These are phyloP conservation scores for Promerops cafer DNA, from an alignment of 2,113 vertebrate species.

Conservation along the genomic window DNA sequence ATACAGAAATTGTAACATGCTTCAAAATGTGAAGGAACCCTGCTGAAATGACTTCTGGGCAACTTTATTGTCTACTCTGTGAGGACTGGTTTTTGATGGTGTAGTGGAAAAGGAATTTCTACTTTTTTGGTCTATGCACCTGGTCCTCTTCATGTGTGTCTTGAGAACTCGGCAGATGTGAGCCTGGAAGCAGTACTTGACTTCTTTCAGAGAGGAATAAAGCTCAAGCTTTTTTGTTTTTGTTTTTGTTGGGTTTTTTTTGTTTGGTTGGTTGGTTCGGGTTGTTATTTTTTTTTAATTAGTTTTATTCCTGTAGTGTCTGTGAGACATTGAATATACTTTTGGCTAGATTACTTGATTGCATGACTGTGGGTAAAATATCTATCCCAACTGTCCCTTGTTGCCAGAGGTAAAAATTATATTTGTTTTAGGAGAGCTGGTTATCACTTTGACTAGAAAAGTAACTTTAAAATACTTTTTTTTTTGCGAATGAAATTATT, in stretches of 20 bases:
- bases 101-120: neutral
- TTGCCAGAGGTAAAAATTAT: neutral
- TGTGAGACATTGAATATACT: neutral
- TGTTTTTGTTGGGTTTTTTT: too few species aligned
- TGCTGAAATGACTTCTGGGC: neutral
- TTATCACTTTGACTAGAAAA: neutral
- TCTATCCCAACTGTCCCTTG: neutral
- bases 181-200: neutral
- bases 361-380: neutral
- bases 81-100: neutral
- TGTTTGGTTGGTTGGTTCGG: too few species aligned
- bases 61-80: neutral
- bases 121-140: neutral
- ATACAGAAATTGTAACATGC: neutral
- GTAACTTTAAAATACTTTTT: neutral
- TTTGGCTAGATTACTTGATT: neutral
- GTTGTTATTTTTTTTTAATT: neutral
- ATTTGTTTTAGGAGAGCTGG: neutral
- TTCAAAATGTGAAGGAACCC: neutral
- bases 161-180: neutral
- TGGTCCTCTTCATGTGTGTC: neutral
- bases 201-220: neutral
- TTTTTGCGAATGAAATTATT: neutral
- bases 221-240: neutral
- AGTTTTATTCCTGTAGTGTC: neutral